A percentile compares a stretch with the other conserved stretches of the same genome.
These are phyloP conservation scores for Grallaria varia DNA, from an alignment of 2,113 vertebrate genomes.

Conservation along the genomic window DNA sequence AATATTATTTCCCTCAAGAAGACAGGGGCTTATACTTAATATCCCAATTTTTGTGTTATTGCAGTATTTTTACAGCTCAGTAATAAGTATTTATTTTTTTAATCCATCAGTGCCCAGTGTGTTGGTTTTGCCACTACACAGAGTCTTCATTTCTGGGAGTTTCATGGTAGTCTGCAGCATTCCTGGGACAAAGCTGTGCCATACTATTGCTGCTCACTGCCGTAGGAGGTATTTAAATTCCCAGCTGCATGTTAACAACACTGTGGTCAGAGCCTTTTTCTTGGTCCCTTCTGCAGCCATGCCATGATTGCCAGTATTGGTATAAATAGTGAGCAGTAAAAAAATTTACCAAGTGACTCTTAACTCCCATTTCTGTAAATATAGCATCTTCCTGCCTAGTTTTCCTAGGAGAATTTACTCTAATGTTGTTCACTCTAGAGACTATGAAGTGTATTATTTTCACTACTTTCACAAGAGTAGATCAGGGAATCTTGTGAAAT, in stretches of 20 bases:
- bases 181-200: background rate
- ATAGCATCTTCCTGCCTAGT: background rate
- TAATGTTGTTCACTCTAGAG: background rate
- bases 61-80: background rate
- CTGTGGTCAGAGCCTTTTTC: background rate
- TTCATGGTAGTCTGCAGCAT: background rate
- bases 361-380: background rate
- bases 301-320: rapidly evolving
- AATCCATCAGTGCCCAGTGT: background rate
- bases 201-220: background rate
- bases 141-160: background rate
- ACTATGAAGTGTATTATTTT: background rate
- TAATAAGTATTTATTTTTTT: background rate
- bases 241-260: background rate
- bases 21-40: background rate
- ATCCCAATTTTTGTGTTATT: background rate
- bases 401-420: background rate
- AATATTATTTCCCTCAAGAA: background rate
- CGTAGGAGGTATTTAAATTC: background rate
- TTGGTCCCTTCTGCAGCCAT: background rate
- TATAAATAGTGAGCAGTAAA: background rate
- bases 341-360: background rate
- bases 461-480: background rate
- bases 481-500: background rate
- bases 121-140: background rate